Evolutionary conservation across 2,113 vertebrate species (phyloP), one percentile per base, ranked within the genome.

Genomic region (Mirounga angustirostris): DNA sequence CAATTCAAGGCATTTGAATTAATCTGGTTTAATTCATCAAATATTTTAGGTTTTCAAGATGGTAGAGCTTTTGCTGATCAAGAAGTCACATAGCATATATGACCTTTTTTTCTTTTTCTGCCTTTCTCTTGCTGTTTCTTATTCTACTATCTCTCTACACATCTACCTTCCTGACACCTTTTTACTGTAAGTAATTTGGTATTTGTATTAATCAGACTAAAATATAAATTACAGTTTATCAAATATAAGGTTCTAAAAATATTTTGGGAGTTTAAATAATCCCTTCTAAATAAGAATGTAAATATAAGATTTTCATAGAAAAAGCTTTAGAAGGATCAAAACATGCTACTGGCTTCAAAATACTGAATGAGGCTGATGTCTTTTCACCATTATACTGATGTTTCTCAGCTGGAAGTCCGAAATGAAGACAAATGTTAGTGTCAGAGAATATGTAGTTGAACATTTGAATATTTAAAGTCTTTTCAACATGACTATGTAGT

Each of bases 401-500:
- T 40, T 93, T 96, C 96, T 88, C 97, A 96, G 97, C 82, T 89
- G 92, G 94, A 91, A 97, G 93, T 95, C 92, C 30, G 22, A 95
- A 94, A 97, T 96, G 92, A 96, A 97, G 97, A 98, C 59, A 97
- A 89, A 97, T 86, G 89, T 73, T 86, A 95, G 91, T 97, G 96
- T 97, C 97, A 98, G 59, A 24, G 33, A 96, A 36, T 79, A 67
- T 13, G 26, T 67, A 82, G 76, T 86, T 96, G 90, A 97, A 79
- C 50, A 95, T 95, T 96, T 97, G 97, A 97, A 97, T 98, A 98
- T 95, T 98, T 97, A 85, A 96, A 96, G 71, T 95, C 83, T 54
- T 92, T 91, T 97, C 43, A 50, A 92, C 94, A 90, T 89, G 90
- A 92, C 90, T 88, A 9, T 79, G 22, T 40, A 94, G 21, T 91